Conservation (phyloP, 2,888 invertebrate species). For the Acanthosepion esculentum region DNA sequence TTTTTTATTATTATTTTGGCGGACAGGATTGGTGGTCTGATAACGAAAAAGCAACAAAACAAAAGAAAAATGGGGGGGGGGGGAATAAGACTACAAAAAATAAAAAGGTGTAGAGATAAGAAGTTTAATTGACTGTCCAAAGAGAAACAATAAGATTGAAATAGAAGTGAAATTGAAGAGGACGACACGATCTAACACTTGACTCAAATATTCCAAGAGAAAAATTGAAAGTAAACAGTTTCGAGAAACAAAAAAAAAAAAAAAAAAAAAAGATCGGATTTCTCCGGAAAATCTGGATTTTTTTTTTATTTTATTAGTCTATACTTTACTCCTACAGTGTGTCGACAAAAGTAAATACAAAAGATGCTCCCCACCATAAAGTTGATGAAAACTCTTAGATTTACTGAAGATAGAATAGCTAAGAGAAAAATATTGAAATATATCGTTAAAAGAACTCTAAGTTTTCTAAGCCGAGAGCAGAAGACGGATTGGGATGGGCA, state of each 20-base stretch:
- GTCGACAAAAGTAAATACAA: too few relatives aligned
- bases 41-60: too few relatives aligned
- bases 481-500: too few relatives aligned
- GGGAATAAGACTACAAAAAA: background rate
- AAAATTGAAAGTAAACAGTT: constrained; percentile 33
- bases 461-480: too few relatives aligned
- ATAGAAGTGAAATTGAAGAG: background rate
- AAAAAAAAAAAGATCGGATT: background rate
- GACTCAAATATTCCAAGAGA: background rate
- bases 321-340: too few relatives aligned
- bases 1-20: background rate
- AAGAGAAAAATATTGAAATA: too few relatives aligned
- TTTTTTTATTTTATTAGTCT: background rate
- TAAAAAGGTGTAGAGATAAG: background rate
- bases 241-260: background rate
- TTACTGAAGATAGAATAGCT: too few relatives aligned
- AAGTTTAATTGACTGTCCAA: background rate
- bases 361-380: too few relatives aligned
- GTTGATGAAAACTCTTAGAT: too few relatives aligned
- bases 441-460: too few relatives aligned
- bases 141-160: background rate
- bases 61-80: background rate
- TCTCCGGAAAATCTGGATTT: background rate
- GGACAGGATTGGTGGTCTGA: background rate
- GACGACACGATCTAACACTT: background rate